phyloP scores from a whole-genome alignment of 2,113 vertebrate genomes.

The Puma concolor region DNA sequence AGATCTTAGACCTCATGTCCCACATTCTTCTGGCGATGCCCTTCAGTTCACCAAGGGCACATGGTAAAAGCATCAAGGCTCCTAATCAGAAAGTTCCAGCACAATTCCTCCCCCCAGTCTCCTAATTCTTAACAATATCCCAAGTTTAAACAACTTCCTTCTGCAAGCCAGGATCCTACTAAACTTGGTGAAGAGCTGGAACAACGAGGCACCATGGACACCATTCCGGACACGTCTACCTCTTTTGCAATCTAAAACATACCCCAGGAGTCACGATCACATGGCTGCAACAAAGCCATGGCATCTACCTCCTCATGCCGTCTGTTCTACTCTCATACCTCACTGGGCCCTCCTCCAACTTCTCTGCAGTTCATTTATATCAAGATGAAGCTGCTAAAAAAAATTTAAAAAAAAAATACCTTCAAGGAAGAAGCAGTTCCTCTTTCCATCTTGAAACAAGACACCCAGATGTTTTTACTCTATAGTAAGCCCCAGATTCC shows the following conservation, averaged over 20 bases:
- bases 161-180: neutral
- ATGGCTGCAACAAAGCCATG: neutral
- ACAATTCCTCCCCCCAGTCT: neutral
- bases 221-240: neutral
- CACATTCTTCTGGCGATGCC: neutral
- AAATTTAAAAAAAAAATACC: neutral
- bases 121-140: neutral
- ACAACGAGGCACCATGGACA: neutral
- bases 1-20: neutral
- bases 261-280: neutral
- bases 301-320: neutral
- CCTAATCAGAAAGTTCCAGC: neutral
- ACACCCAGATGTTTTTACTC: neutral
- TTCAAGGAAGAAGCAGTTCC: neutral
- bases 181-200: neutral
- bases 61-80: neutral
- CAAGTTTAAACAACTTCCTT: neutral
- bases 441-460: conserved; percentile 37
- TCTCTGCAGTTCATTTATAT: neutral
- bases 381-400: conserved; percentile 5
- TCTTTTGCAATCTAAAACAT: neutral
- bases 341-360: neutral
- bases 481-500: neutral
- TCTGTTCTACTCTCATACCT: neutral
- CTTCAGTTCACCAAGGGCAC: neutral